A percentile compares a stretch with the other conserved stretches of the same genome.
These are phyloP conservation scores for Plutomurus gul DNA, from an alignment of 1,140 invertebrate species.

Conservation along the genomic window DNA sequence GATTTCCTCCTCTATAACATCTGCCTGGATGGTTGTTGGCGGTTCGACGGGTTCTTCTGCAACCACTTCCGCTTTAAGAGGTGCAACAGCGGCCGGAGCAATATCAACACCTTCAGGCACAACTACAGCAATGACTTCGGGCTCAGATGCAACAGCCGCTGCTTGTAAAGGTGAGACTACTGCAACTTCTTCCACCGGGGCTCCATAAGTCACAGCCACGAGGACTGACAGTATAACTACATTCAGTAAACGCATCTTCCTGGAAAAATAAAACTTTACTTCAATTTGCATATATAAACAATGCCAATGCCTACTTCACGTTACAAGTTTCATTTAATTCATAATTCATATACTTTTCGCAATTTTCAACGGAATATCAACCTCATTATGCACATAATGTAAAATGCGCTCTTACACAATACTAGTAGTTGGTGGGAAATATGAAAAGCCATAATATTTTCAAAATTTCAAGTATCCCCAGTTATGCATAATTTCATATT, in stretches of 20 bases:
- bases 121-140: neutral
- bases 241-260: constrained; percentile 51
- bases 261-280: neutral
- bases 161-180: constrained; percentile 14
- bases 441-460: too few species aligned
- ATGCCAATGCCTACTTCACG: too few species aligned
- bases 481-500: too few species aligned
- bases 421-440: too few species aligned
- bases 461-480: too few species aligned
- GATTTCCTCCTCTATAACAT: constrained; percentile 2
- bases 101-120: neutral
- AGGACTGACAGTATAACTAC: constrained; percentile 40
- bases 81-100: neutral
- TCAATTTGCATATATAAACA: too few species aligned
- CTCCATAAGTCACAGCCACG: constrained; percentile 35
- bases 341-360: too few species aligned
- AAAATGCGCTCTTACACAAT: too few species aligned
- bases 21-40: neutral
- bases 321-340: too few species aligned
- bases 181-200: constrained; percentile 34
- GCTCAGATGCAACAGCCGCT: neutral
- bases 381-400: too few species aligned
- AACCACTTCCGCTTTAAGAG: neutral
- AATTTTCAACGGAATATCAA: too few species aligned
- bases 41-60: neutral